Evolutionary conservation across 2,888 invertebrate genomes (phyloP), one percentile per base, ranked within the genome.

Genomic region (Eupithecia dodoneata): DNA sequence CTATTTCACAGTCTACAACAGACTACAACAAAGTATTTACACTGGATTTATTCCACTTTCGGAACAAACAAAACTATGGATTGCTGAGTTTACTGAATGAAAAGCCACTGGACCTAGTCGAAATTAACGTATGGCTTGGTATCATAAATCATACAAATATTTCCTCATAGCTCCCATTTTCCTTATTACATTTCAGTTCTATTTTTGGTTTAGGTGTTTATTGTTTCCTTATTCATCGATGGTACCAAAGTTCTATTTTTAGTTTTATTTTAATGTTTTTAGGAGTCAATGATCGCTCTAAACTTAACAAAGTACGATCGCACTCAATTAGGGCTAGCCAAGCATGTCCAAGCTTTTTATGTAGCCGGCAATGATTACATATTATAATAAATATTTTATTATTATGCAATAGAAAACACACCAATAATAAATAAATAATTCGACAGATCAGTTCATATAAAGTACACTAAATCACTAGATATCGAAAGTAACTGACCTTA

Each of bases 401-500:
- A 30, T 30, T 30, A 30, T 30, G 30, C 30, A 30, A 30, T 30
- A 30, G 30, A 30, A 30, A 30, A 30, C 30, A 30, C 30, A 0
- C 30, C 30, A 30, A 30, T 30, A 30, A 30, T 30, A 1, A 30
- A 30, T 30, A 30, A 30, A 30, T 30, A 30, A 30, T 30, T 30
- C 30, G 30, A 30, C 30, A 30, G 30, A 1, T 30, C 30, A 30
- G 30, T 1, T 30, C 30, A 30, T 30, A 30, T 30, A 30, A 30
- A 30, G 30, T 30, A 30, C 30, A 30, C 30, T 30, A 30, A 30
- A 30, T 30, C 30, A 30, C 30, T 30, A 30, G 30, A 30, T 30
- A 30, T 30, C 30, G 30, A 30, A 30, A 30, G 30, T 30, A 30
- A 13, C 66, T 81, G 91, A 98, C 98, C 99, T 97, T 96, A 99